Percentiles rank a stretch among this genome's conserved stretches.
These are phyloP conservation scores for Oreochromis spilurus DNA, from an alignment of 2,113 vertebrate species.

Conservation along the genomic window DNA sequence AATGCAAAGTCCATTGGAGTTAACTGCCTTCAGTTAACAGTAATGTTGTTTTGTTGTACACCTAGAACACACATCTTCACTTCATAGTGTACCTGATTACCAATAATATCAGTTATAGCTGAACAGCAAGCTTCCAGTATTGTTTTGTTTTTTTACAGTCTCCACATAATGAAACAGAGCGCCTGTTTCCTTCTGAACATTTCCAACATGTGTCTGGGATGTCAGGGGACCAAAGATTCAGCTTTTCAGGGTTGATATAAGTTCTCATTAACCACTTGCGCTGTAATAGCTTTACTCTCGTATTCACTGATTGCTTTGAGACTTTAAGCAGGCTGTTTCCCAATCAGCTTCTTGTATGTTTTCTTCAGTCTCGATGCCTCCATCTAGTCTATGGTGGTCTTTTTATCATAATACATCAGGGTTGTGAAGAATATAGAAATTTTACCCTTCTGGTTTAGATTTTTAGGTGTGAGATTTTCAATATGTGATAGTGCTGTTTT, in stretches of 20 bases:
- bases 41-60: neutral
- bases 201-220: neutral
- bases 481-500: neutral
- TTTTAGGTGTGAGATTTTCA: neutral
- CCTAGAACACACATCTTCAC: neutral
- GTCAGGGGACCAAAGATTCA: neutral
- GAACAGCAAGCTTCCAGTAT: neutral
- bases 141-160: neutral
- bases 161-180: neutral
- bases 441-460: neutral
- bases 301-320: neutral
- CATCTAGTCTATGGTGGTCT: neutral
- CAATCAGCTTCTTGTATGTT: neutral
- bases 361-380: neutral
- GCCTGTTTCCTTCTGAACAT: neutral
- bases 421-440: neutral
- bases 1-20: neutral
- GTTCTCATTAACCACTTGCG: neutral
- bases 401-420: neutral
- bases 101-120: neutral
- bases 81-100: accelerated
- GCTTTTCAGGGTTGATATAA: neutral
- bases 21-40: neutral
- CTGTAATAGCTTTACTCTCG: neutral
- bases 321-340: neutral